Base-by-base conservation (phyloP, 2,797 vertebrate species). In the Sebastes minor region DNA sequence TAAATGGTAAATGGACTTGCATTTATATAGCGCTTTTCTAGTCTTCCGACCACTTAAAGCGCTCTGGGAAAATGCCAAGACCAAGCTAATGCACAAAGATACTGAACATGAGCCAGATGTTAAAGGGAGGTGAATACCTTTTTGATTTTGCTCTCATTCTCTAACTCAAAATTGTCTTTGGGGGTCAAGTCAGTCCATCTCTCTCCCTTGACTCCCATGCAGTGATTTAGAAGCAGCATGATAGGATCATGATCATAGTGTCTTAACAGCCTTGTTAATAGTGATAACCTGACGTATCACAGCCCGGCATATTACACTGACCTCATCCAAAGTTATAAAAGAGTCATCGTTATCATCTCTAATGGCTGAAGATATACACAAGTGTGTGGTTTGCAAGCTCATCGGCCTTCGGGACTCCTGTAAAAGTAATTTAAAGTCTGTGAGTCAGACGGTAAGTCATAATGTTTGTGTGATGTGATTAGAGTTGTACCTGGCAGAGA, bases 381-480 rank as follows among this genome's bases (percentile, higher is more conserved):
- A 71, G 16, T n/a, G 70, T 59, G 66, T 30, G 46, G 27, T 65
- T 71, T 78, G 70, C 27, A 18, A 71, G 27, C 63, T 69, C 49
- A 28, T 28, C 11, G 9, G 63, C 67, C 42, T 52, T 57, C 62
- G 60, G 42, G 20, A 76, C 72, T 85, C 63, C 78, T 64, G 71
- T 80, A 71, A 84, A 81, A 81, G 71, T 86, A 81, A 91, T 89
- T 49, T 85, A 78, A 86, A 91, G 73, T 69, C 13, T 52, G 46
- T 82, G 85, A 88, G 83, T 82, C 86, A 86, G 81, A 70, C 60
- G 33, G 69, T 86, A 76, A 87, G 76, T 85, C 72, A 76, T 90
- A 46, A 78, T 84, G 84, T 92, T 93, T 90, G 83, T 83, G 80
- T 84, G 82, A 83, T 71, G 59, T 56, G 42, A 71, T 64, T 70